phyloP scores from a whole-genome alignment of 2,113 vertebrate species.

The Numenius arquata region DNA sequence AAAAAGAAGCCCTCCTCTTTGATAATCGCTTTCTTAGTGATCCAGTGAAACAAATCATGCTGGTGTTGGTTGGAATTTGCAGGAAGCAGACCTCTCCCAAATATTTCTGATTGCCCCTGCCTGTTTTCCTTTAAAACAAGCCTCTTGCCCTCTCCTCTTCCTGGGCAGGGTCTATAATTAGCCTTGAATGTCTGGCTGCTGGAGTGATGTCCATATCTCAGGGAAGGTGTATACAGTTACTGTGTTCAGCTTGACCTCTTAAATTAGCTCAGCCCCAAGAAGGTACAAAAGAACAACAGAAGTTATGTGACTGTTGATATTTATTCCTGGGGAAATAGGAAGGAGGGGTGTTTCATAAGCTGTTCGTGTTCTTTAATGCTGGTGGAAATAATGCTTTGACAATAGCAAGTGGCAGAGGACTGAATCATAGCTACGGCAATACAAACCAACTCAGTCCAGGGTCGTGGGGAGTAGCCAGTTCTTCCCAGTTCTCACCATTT shows the following conservation, averaged over 20 bases:
- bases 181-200: background rate
- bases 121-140: slow-evolving; percentile 5
- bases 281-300: slow-evolving; percentile 5
- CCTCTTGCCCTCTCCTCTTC: background rate
- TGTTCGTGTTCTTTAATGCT: background rate
- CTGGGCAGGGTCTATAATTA: slow-evolving; percentile 9
- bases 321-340: slow-evolving; percentile 29
- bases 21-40: background rate
- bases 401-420: background rate
- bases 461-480: background rate
- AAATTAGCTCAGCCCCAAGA: background rate
- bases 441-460: background rate
- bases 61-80: background rate
- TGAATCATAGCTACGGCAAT: background rate
- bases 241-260: background rate
- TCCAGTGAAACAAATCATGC: background rate
- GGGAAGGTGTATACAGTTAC: slow-evolving; percentile 24
- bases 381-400: background rate
- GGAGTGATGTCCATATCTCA: background rate
- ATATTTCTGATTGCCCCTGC: background rate
- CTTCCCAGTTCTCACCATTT: background rate
- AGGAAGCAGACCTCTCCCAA: background rate
- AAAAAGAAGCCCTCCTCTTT: background rate
- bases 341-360: background rate
- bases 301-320: background rate